Base-by-base conservation (phyloP, 2,888 invertebrate species). In the Stegophylla sp. region DNA sequence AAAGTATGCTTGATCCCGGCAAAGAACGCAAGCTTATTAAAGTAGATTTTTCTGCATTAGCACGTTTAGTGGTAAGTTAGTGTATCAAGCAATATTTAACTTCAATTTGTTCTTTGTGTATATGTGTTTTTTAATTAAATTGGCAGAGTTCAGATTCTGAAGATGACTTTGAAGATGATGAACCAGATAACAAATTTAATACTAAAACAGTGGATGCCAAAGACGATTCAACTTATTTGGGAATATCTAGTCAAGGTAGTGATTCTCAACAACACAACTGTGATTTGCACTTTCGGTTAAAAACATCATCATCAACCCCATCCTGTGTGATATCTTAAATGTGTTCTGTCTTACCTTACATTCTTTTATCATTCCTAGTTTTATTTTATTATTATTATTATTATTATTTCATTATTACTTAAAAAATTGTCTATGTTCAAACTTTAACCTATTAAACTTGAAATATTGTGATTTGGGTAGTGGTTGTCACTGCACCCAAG, bases 11-110 rank as follows among this genome's bases (percentile, higher is more conserved):
- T 9, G 71, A 79, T 79, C 28, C 71, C 59, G 71, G 7, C 23
- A 79, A 79, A 41, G 79, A 73, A 1, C 61, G 82, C 64, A 79
- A 77, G 45, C 74, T 81, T 12, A 83, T 82, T 34, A 82, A 82
- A 74, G 73, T 82, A n/a, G 79, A 83, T 71, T 83, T 82, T 75
- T 83, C 82, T 45, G 83, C 75, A 53, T 82, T 75, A 73, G 83
- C 83, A 67, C 82, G 83, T 83, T 43, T 64, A 53, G 66, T 51
- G 59, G 63, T 77, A 67, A 20, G 56, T 59, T 69, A 45, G 10
- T 61, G 13, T 56, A 13, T 15, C 67, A 66, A 13, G 67, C 17
- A 71, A 72, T 77, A 66, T 84, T 64, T 64, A 41, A 17, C 17
- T 15, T 66, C 0, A 26, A n/a, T 61, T 7, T 23, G 13, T 28